phyloP scores from a whole-genome alignment of 2,113 vertebrate species.

The Carlito syrichta region DNA sequence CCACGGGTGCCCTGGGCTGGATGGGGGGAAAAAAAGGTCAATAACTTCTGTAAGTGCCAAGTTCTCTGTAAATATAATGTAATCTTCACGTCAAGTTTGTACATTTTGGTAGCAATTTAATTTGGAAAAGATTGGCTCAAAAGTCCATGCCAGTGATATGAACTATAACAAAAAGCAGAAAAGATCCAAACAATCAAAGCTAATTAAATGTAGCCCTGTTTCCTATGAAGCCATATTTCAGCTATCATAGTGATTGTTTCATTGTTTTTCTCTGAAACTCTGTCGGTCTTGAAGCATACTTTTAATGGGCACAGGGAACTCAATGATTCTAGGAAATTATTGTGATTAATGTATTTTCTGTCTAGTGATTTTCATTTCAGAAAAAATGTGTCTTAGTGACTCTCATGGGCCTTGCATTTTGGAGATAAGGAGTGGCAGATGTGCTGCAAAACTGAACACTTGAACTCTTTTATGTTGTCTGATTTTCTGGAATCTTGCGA shows the following conservation, averaged over 20 bases:
- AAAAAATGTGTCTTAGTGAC: slow-evolving; percentile 6
- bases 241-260: slow-evolving; percentile 56
- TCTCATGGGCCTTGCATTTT: slow-evolving; percentile 55
- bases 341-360: slow-evolving; percentile 52
- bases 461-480: slow-evolving; percentile 54
- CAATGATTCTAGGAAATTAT: slow-evolving; percentile 52
- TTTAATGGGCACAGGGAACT: slow-evolving; percentile 55
- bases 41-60: slow-evolving; percentile 96
- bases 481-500: slow-evolving; percentile 48
- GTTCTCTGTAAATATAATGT: slow-evolving; percentile 90
- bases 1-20: slow-evolving; percentile 76
- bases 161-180: slow-evolving; percentile 71
- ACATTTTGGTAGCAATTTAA: slow-evolving; percentile 80
- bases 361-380: slow-evolving; percentile 57
- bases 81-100: slow-evolving; percentile 80
- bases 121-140: slow-evolving; percentile 74
- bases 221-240: slow-evolving; percentile 82
- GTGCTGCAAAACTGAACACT: slow-evolving; percentile 45
- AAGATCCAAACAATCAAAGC: slow-evolving; percentile 53
- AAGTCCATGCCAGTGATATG: slow-evolving; percentile 70
- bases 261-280: slow-evolving; percentile 62
- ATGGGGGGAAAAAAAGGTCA: slow-evolving; percentile 74
- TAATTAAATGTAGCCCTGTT: slow-evolving; percentile 70
- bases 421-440: slow-evolving; percentile 55
- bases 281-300: slow-evolving; percentile 40